Evolutionary conservation across 2,797 vertebrate genomes (phyloP).

Genomic region (Holocentrus rufus): DNA sequence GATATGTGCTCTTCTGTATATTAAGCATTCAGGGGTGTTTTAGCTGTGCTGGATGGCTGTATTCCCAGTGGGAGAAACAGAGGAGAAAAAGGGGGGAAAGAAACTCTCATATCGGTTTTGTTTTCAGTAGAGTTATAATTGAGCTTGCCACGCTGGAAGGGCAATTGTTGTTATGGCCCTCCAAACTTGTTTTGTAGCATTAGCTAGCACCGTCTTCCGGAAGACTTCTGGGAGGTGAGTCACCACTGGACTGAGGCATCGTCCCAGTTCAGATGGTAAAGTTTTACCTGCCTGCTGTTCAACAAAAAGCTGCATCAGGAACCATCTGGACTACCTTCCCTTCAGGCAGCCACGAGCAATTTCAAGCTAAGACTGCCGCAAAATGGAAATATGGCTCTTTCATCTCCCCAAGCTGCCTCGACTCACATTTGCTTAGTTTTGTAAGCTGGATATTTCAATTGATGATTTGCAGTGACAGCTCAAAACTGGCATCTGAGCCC

Average conservation of each 20-base stretch:
- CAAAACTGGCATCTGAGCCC: conserved; percentile 28
- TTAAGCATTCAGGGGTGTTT: conserved; percentile 2
- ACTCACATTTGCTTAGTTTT: conserved; percentile 52
- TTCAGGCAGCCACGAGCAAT: conserved; percentile 51
- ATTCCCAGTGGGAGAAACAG: neutral
- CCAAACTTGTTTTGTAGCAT: conserved; percentile 3
- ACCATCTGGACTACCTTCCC: conserved; percentile 42
- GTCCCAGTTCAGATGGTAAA: conserved; percentile 26
- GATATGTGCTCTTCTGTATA: neutral
- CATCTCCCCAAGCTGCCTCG: conserved; percentile 40
- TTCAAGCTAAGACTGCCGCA: conserved; percentile 39
- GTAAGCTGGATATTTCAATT: conserved; percentile 22
- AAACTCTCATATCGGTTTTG: neutral
- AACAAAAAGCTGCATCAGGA: conserved; percentile 48
- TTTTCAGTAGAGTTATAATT: neutral
- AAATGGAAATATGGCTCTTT: conserved; percentile 35
- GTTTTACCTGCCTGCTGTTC: conserved; percentile 38
- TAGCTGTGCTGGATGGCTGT: neutral
- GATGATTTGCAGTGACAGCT: conserved; percentile 39
- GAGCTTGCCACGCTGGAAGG: neutral
- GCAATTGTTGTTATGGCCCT: neutral
- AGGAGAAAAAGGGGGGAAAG: neutral
- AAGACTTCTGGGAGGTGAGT: conserved; percentile 36
- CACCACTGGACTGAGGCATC: conserved; percentile 6
- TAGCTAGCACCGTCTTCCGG: conserved; percentile 10